phyloP scores from a whole-genome alignment of 2,113 vertebrate genomes.

The Sylvia atricapilla region DNA sequence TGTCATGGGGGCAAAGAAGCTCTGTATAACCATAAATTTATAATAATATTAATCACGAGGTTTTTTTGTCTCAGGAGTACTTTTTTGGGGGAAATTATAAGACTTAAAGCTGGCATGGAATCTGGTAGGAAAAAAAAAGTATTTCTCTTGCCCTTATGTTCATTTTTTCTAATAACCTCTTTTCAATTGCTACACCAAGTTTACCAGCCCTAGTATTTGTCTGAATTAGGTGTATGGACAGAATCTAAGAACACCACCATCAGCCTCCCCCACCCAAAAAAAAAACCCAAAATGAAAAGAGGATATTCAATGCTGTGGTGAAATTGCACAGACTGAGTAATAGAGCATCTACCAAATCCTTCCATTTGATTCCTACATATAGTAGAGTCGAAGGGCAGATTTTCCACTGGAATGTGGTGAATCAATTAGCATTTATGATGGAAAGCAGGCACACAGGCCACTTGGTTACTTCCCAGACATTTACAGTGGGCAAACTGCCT shows the following conservation, averaged over 20 bases:
- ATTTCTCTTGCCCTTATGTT: background rate
- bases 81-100: background rate
- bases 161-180: background rate
- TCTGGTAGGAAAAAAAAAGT: background rate
- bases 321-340: background rate
- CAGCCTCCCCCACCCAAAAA: fast-evolving
- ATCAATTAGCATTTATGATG: background rate
- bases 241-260: background rate
- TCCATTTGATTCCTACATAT: background rate
- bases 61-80: background rate
- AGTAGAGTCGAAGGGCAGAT: background rate
- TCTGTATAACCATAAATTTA: background rate
- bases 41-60: background rate
- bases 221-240: background rate
- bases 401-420: background rate
- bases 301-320: background rate
- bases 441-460: background rate
- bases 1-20: background rate
- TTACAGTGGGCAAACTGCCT: background rate
- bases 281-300: background rate
- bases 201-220: background rate
- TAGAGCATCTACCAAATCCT: background rate
- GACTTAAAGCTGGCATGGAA: background rate
- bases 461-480: background rate
- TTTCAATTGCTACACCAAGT: background rate